phyloP scores from a whole-genome alignment of 1,140 invertebrate genomes.

The Pantala flavescens region DNA sequence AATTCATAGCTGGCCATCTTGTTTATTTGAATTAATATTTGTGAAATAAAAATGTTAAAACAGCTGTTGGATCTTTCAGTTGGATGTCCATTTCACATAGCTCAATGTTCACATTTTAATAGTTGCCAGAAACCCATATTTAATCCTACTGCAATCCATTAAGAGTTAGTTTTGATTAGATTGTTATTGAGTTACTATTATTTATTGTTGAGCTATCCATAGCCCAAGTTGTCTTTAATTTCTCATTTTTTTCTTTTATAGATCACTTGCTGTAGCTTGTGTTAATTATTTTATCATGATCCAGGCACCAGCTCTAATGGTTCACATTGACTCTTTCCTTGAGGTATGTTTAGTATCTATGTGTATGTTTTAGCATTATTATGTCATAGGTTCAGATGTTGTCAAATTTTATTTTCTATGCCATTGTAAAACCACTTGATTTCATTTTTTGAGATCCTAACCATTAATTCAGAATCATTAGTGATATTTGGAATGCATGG shows the following conservation, averaged over 20 bases:
- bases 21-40: no score
- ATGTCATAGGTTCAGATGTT: no score
- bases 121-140: no score
- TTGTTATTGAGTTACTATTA: not conserved
- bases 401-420: not conserved
- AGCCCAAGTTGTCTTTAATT: slow-evolving; percentile 16
- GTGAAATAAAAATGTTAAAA: no score
- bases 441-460: no score
- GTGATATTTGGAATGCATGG: no score
- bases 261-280: slow-evolving; percentile 94
- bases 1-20: no score
- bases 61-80: no score
- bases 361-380: slow-evolving; percentile 6
- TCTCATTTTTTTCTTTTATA: slow-evolving; percentile 30
- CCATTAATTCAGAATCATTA: no score
- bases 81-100: no score
- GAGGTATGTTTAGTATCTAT: slow-evolving; percentile 46
- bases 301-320: slow-evolving; percentile 82
- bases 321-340: slow-evolving; percentile 90
- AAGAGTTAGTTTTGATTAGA: not conserved
- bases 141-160: not conserved
- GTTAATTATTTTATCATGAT: slow-evolving; percentile 96
- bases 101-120: no score
- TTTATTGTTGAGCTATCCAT: not conserved
- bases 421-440: no score